Evolutionary conservation across 2,797 vertebrate genomes (phyloP), one percentile per base, ranked within the genome.

Genomic region (Lacerta agilis): DNA sequence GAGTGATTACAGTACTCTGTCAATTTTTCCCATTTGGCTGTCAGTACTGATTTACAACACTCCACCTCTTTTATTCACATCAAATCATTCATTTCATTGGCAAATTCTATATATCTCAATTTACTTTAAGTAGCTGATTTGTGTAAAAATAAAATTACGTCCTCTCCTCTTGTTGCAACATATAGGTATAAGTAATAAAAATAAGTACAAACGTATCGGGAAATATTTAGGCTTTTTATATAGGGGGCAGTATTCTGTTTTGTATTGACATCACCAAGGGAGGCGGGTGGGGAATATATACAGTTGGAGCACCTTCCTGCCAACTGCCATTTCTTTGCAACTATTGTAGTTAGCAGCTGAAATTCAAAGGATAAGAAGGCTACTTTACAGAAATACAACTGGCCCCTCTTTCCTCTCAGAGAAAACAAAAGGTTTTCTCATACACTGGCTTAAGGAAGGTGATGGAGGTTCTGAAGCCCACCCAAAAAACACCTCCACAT

Each of bases 1-100:
- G 97, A 97, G 97, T 98, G 97, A 98, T 98, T 98, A 98, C 97
- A 97, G 97, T 95, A 97, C 98, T 98, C 98, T 98, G 98, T 98
- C 98, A 98, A 98, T 98, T 98, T 95, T 96, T 97, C 97, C 98
- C 97, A 97, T 97, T 97, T 97, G 96, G 96, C 97, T 98, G 98
- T 98, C 97, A 97, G 95, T 95, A 96, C 95, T 97, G 97, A 97
- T 97, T 97, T 96, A 97, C 97, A 97, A 96, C 96, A 96, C 95
- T 95, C 96, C 95, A 95, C 96, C 97, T 97, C 97, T 95, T 96
- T 97, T 95, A 98, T 97, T 98, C 97, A 97, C 97, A 96, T 96
- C 96, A 97, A 97, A 97, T 98, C 97, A 97, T 95, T 98, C 97
- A 97, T 97, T 97, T 97, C 96, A 97, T 96, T 97, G 97, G 96